Evolutionary conservation across 2,888 invertebrate genomes (phyloP).

Genomic region (Trichopoda pennipes): DNA sequence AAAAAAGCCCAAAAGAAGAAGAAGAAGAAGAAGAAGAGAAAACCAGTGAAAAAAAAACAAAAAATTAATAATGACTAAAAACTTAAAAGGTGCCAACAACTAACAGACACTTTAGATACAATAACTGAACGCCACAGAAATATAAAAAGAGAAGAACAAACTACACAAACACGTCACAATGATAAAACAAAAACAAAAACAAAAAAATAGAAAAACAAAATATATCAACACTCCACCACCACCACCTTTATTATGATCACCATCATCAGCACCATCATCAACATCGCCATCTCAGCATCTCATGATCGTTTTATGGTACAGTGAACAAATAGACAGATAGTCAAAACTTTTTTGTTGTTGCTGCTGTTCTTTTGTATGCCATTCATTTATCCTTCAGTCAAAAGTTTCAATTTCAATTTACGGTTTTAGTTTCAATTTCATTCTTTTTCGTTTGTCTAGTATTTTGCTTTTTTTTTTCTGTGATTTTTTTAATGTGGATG

Average conservation of each 20-base stretch:
- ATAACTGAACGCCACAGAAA: conserved; percentile 25
- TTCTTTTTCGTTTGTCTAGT: conserved; percentile 43
- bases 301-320: conserved; percentile 55
- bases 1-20: conserved; percentile 23
- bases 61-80: conserved; percentile 60
- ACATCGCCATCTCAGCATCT: conserved; percentile 29
- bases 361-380: conserved; percentile 47
- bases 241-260: conserved; percentile 24
- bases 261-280: conserved; percentile 36
- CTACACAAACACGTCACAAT: conserved; percentile 45
- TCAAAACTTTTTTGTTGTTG: conserved; percentile 57
- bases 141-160: conserved; percentile 26
- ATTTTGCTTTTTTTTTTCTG: conserved; percentile 6
- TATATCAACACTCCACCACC: conserved; percentile 52
- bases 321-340: conserved; percentile 60
- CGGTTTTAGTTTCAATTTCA: conserved; percentile 67
- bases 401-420: conserved; percentile 68
- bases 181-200: conserved; percentile 31
- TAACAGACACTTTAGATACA: conserved; percentile 65
- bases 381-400: conserved; percentile 67
- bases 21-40: conserved; percentile 34
- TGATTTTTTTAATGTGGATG: conserved; percentile 13
- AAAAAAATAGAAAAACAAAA: conserved; percentile 38
- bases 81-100: conserved; percentile 67
- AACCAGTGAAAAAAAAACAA: conserved; percentile 12